Percentiles rank a stretch among this genome's conserved stretches.
phyloP scores from a whole-genome alignment of 2,888 invertebrate genomes.

The Lasioglossum figueresi region DNA sequence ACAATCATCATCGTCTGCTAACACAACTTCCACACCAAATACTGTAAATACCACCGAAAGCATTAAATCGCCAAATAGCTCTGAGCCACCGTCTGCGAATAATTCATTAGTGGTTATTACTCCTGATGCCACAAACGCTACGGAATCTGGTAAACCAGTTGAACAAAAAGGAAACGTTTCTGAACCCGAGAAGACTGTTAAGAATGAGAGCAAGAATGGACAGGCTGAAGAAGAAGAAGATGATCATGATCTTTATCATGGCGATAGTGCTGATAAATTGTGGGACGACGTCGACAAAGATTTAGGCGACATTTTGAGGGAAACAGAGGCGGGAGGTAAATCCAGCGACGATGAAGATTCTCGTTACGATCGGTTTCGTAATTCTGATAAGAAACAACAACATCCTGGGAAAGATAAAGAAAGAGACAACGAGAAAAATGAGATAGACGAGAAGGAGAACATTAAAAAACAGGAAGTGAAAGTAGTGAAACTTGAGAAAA shows the following conservation, averaged over 20 bases:
- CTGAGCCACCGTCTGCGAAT: conserved; percentile 62
- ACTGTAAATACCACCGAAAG: conserved; percentile 66
- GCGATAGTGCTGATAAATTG: conserved; percentile 87
- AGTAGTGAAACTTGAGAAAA: conserved; percentile 73
- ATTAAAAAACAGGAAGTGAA: conserved; percentile 78
- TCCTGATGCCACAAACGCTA: conserved; percentile 45
- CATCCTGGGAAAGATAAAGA: conserved; percentile 83
- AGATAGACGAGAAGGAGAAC: conserved; percentile 82
- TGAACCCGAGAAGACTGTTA: conserved; percentile 80
- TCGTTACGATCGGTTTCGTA: conserved; percentile 88
- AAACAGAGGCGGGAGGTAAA: conserved; percentile 86
- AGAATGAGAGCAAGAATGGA: conserved; percentile 60
- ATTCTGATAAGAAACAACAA: conserved; percentile 86
- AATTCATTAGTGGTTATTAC: conserved; percentile 43
- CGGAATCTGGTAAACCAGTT: conserved; percentile 80
- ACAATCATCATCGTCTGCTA: conserved; percentile 78
- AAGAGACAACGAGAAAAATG: conserved; percentile 83
- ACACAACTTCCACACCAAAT: conserved; percentile 67
- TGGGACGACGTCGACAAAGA: conserved; percentile 94
- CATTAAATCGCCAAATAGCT: conserved; percentile 63
- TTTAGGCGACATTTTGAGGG: conserved; percentile 89
- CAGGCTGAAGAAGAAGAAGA: conserved; percentile 83
- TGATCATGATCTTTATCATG: conserved; percentile 82
- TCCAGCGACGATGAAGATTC: conserved; percentile 88
- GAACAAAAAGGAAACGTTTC: conserved; percentile 71